Conservation (phyloP, 2,113 vertebrate species). For the Leuciscus idus region DNA sequence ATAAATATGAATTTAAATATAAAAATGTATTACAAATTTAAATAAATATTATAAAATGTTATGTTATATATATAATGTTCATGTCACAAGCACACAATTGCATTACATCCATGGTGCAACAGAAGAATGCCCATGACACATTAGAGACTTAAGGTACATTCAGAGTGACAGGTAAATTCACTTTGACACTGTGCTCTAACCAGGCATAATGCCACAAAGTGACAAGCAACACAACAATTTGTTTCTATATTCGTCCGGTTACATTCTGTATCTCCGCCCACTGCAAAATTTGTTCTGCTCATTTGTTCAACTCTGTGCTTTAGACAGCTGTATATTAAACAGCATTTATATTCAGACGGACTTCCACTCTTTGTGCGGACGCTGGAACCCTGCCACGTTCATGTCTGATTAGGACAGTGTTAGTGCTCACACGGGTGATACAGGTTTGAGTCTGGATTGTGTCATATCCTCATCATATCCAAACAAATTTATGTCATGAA, state of each 20-base stretch:
- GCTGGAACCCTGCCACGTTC: neutral
- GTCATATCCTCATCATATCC: neutral
- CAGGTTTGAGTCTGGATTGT: neutral
- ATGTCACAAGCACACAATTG: neutral
- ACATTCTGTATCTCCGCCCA: neutral
- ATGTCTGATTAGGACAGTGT: neutral
- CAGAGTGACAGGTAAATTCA: neutral
- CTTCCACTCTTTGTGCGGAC: neutral
- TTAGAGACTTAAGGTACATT: conserved; percentile 15
- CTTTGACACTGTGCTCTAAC: neutral
- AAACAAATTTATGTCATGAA: too few species aligned
- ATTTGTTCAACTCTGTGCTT: neutral
- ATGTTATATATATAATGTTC: neutral
- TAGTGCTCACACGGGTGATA: neutral
- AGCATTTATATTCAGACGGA: neutral
- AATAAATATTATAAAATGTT: too few species aligned
- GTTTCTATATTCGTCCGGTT: conserved; percentile 1
- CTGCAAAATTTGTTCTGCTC: neutral
- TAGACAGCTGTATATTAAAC: neutral
- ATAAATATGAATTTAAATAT: too few species aligned
- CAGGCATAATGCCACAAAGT: neutral
- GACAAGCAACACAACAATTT: conserved; percentile 4
- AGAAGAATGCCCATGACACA: neutral
- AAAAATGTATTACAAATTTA: neutral
- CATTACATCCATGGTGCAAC: neutral